These are phyloP conservation scores for Caenorhabditis angaria DNA, from an alignment of 2,888 invertebrate species.

Conservation along the genomic window DNA sequence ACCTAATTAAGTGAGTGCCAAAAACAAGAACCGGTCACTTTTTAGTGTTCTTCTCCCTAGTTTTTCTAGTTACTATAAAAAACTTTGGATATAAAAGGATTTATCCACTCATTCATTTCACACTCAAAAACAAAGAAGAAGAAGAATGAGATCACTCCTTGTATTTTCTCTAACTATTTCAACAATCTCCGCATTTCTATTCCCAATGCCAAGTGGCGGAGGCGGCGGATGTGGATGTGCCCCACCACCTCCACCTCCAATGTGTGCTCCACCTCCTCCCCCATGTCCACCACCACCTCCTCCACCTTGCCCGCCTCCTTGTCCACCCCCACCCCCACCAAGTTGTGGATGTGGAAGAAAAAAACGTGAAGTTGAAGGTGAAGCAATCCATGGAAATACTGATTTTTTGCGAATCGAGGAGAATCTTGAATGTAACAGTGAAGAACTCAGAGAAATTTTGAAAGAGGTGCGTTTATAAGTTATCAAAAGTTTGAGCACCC, in stretches of 20 bases:
- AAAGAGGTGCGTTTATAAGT: slow-evolving; percentile 13
- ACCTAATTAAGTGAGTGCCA: slow-evolving; percentile 2
- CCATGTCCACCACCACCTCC: slow-evolving; percentile 30
- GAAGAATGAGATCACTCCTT: too few relatives aligned
- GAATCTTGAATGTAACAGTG: slow-evolving; percentile 20
- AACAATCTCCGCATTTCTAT: slow-evolving; percentile 24
- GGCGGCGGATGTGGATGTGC: slow-evolving; percentile 34
- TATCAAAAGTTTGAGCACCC: not conserved
- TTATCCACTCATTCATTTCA: too few relatives aligned
- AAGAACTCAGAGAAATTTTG: slow-evolving; percentile 19
- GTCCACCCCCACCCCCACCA: slow-evolving; percentile 30
- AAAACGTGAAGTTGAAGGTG: slow-evolving; percentile 14
- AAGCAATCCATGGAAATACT: not conserved
- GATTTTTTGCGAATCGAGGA: slow-evolving; percentile 20
- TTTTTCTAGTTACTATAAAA: too few relatives aligned
- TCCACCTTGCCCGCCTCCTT: slow-evolving; percentile 26
- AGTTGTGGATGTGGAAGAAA: slow-evolving; percentile 34
- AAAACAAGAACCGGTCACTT: not conserved
- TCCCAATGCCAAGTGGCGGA: slow-evolving; percentile 30
- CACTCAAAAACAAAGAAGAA: too few relatives aligned
- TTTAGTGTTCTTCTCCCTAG: too few relatives aligned
- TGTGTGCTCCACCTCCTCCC: slow-evolving; percentile 21
- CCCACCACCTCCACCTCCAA: slow-evolving; percentile 26
- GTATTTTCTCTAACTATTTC: too few relatives aligned
- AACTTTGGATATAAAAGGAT: too few relatives aligned